Evolutionary conservation across 2,888 invertebrate species (phyloP).

Genomic region (Sinodicranocentrus sp.): DNA sequence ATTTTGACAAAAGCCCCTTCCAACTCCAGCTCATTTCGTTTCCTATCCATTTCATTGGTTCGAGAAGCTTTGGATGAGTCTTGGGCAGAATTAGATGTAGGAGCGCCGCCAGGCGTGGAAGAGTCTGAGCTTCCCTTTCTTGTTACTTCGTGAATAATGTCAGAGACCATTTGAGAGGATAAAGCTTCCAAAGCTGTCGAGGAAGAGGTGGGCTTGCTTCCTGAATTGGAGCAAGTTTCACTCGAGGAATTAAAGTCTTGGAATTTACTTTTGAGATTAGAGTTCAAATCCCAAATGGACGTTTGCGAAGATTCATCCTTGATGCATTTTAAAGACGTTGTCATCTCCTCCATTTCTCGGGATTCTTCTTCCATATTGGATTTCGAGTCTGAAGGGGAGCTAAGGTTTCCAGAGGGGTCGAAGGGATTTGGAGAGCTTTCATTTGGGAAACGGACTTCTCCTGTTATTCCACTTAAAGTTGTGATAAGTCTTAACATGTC

Average conservation of each 20-base stretch:
- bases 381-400: slow-evolving; percentile 49
- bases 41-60: slow-evolving; percentile 78
- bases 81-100: not conserved
- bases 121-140: slow-evolving; percentile 57
- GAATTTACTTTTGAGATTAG: not conserved
- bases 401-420: not conserved
- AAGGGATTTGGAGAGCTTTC: not conserved
- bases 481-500: slow-evolving; percentile 81
- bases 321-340: slow-evolving; percentile 74
- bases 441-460: slow-evolving; percentile 78
- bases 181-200: slow-evolving; percentile 73
- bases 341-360: slow-evolving; percentile 72
- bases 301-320: slow-evolving; percentile 69
- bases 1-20: slow-evolving; percentile 77
- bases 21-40: slow-evolving; percentile 79
- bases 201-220: slow-evolving; percentile 48
- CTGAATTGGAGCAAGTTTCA: slow-evolving; percentile 8
- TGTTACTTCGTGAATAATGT: slow-evolving; percentile 76
- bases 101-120: not conserved
- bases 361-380: slow-evolving; percentile 34
- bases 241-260: slow-evolving; percentile 2
- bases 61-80: not conserved
- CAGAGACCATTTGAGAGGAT: slow-evolving; percentile 75
- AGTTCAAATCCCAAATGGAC: slow-evolving; percentile 68
- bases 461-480: slow-evolving; percentile 81